These are phyloP conservation scores for Fabriciana adippe DNA, from an alignment of 2,888 invertebrate genomes.

Conservation along the genomic window DNA sequence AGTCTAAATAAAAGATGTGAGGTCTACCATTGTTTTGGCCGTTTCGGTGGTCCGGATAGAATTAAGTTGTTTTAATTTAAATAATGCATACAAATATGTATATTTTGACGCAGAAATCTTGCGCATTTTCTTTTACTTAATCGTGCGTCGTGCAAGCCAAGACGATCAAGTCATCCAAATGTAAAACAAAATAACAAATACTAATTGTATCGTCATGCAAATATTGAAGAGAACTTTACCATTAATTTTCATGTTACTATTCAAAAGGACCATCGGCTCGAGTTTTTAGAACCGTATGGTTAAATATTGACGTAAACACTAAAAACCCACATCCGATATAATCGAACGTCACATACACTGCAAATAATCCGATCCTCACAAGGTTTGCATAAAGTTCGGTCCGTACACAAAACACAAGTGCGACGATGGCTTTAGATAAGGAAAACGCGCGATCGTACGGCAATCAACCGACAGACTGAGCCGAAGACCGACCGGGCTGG, in stretches of 20 bases:
- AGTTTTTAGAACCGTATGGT: conserved; percentile 55
- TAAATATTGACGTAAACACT: conserved; percentile 55
- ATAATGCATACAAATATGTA: conserved; percentile 52
- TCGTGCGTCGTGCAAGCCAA: conserved; percentile 78
- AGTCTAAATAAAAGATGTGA: conserved; percentile 72
- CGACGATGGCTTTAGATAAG: conserved; percentile 34
- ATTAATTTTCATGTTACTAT: conserved; percentile 80
- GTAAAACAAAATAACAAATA: conserved; percentile 60
- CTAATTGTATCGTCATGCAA: conserved; percentile 62
- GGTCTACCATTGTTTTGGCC: conserved; percentile 76
- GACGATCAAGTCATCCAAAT: conserved; percentile 69
- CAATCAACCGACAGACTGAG: conserved; percentile 59
- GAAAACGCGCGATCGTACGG: conserved; percentile 49
- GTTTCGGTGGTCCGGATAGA: conserved; percentile 72
- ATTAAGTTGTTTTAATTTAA: conserved; percentile 64
- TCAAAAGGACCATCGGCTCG: conserved; percentile 79
- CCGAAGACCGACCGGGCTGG: conserved; percentile 41
- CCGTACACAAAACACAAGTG: conserved; percentile 39
- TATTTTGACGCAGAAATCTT: conserved; percentile 35
- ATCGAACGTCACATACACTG: conserved; percentile 72
- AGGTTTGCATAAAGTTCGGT: conserved; percentile 63
- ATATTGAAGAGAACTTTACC: conserved; percentile 67
- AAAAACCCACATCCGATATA: conserved; percentile 60
- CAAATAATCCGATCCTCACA: conserved; percentile 68
- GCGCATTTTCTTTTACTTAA: conserved; percentile 34